Base-by-base conservation (phyloP, 2,797 vertebrate species). In the Rhinogobio ventralis region DNA sequence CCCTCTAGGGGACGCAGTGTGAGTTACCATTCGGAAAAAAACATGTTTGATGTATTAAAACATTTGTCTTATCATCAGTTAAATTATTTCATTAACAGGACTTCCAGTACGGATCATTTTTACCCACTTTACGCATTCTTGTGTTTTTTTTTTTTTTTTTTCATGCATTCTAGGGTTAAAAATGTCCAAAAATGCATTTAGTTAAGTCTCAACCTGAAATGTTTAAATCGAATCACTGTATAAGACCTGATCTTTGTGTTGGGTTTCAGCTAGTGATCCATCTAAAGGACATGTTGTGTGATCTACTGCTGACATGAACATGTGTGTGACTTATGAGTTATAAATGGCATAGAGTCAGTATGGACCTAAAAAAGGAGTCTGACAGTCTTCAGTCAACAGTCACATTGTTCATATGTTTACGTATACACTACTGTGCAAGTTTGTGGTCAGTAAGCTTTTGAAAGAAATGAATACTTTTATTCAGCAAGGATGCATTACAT, bases 321-420 rank as follows among this genome's bases (percentile, higher is more conserved):
- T 69, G 45, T 80, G 51, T 71, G 13, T 55, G 64, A 69, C 55
- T 53, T 46, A 17, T 57, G 36, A 49, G 49, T 60, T 84, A 79
- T 78, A 69, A 84, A 77, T 84, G 51, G 20, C n/a, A n/a, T 42
- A 42, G 23, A 20, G 46, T 49, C 42, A 33, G 2, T 39, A 9
- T 25, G 9, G n/a, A 74, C 7, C 46, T 25, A 25, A 45, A 53
- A 3, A 25, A 20, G 3, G 25, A 33, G 45, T 46, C 60, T 17
- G n/a, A 25, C 4, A 14, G 23, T 57, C 33, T 36, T 46, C 7
- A 15, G 19, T 69, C 30, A 71, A 51, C 78, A 20, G 20, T 51
- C 23, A 25, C 28, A 13, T 15, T 19, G 49, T 33, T n/a, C 8
- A 39, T 64, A 7, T 19, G 57, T 64, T 25, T 60, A 25, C 11